Base-by-base conservation (phyloP, 2,113 vertebrate species). In the Danionella cerebrum region DNA sequence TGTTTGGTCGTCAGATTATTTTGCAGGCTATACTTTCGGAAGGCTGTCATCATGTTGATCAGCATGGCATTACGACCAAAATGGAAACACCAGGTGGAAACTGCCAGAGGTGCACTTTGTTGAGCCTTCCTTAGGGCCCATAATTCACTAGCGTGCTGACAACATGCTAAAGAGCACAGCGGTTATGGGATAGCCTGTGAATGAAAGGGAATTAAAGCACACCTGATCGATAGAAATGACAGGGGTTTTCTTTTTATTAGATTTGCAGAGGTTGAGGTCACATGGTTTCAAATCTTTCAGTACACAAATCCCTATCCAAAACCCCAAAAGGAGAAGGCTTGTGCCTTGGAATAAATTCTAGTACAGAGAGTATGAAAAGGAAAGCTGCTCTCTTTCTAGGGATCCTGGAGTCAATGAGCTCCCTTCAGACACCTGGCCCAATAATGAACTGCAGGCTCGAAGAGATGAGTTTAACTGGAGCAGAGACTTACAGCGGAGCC, bases 101-200 rank as follows among this genome's bases (percentile, higher is more conserved):
- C 70, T 82, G 84, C 85, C 84, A 70, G 58, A 78, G 77, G 81
- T 83, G 82, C 79, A 82, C 73, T 86, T 85, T 87, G 77, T 78
- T 18, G 68, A 75, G 69, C 75, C 80, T 79, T 81, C 85, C 81
- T 68, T 38, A 72, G 81, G 85, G 80, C 74, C 78, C 67, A 85
- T 85, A 85, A 85, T 80, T 85, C 84, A 86, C 79, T 79, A 78
- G 82, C 74, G 82, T 78, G 76, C 82, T 83, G 80, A 80, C 84
- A 87, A 86, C 85, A 84, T 80, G 73, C 79, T 78, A 84, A 85
- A 84, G 53, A 77, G 54, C 51, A 63, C 57, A 63, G 51, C 58
- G 74, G 79, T 72, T 77, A 69, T 19, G 66, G 63, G 69, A 73
- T 72, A 64, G 76, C 80, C 58, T 72, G 76, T 60, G 73, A 71